phyloP scores from a whole-genome alignment of 2,113 vertebrate species.

The Benitochromis conjunctus region DNA sequence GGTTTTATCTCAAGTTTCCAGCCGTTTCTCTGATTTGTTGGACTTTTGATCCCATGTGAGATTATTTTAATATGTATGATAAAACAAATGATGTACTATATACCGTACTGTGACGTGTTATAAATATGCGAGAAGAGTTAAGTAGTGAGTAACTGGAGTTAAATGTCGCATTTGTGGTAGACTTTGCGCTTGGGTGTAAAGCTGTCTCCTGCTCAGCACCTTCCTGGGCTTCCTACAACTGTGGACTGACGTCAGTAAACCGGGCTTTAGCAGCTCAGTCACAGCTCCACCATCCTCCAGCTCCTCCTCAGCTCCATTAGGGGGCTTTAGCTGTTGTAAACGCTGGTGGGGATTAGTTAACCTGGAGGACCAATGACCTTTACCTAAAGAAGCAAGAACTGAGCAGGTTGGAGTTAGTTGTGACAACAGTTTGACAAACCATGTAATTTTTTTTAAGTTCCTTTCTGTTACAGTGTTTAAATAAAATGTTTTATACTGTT shows the following conservation, averaged over 20 bases:
- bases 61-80: background rate
- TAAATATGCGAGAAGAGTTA: background rate
- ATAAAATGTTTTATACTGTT: slow-evolving; percentile 50
- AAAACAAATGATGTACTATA: slow-evolving; percentile 11
- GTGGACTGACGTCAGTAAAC: slow-evolving; percentile 54
- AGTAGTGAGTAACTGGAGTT: background rate
- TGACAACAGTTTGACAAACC: background rate
- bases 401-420: background rate
- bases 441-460: background rate
- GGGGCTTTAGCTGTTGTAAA: slow-evolving; percentile 49
- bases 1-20: background rate
- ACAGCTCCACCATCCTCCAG: background rate
- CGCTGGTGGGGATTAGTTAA: background rate
- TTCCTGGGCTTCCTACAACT: slow-evolving; percentile 8
- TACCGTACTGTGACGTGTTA: background rate
- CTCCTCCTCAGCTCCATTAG: slow-evolving; percentile 36
- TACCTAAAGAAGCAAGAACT: background rate
- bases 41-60: background rate
- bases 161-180: background rate
- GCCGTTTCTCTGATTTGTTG: background rate
- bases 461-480: slow-evolving; percentile 7
- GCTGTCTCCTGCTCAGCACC: slow-evolving; percentile 29
- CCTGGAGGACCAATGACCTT: background rate
- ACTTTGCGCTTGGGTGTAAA: slow-evolving; percentile 5
- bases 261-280: slow-evolving; percentile 49